Base-by-base conservation (phyloP, 2,113 vertebrate genomes). In the Sus scrofa region DNA sequence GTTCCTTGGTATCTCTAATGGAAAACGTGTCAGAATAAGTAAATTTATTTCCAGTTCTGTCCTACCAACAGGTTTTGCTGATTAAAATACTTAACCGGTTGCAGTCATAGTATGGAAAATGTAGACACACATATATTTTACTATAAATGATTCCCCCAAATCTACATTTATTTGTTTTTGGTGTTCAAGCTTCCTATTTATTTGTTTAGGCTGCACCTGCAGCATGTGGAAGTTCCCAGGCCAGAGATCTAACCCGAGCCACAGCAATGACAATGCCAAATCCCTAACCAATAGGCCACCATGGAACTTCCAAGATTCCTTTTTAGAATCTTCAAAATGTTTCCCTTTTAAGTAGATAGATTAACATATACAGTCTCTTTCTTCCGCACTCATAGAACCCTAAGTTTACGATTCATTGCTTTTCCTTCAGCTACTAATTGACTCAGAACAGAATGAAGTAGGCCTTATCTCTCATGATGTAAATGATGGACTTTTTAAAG, bases 121-220 rank as follows among this genome's bases (percentile, higher is more conserved):
- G 67, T 67, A 96, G 88, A 56, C 68, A 96, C 50, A 79, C 74
- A 71, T 84, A 87, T 58, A 58, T 96, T 97, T 96, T 96, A 44
- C 82, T 95, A 60, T 63, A 79, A 95, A 88, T 0, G 16, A 44
- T 91, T 93, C 81, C 14, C 26, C 71, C 58, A 94, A 73, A 94
- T 86, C 68, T 86, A 8, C 27, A 85, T 86, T 88, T 89, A 71
- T 92, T 96, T 95, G 50, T 95, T 96, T 97, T 96, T 15, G 77
- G 27, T 26, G 91, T 83, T 60, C 74, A 97, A 84, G 56, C 2
- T 78, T 96, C 44, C 44, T 44, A 44, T 44, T 44, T 44, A 44
- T 44, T 44, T 44, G 8, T 44, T 44, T 44, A 44, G 44, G 8
- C 44, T 44, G 8, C 44, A 44, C 44, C 44, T 44, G 44, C 44